Evolutionary conservation across 2,797 vertebrate species (phyloP).

Genomic region (Okamejei kenojei): DNA sequence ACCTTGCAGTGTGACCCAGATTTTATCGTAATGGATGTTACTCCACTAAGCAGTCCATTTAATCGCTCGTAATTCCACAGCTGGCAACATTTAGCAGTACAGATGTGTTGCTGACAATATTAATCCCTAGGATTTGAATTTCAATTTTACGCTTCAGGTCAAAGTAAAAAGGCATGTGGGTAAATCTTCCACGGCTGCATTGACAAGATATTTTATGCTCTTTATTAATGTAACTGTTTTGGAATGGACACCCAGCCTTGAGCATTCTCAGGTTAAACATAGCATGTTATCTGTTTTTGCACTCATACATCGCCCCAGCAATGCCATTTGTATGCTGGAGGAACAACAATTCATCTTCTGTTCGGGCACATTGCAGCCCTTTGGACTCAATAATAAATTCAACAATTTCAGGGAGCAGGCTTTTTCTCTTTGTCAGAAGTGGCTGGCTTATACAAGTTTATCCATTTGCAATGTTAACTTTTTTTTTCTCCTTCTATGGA

Average conservation of each 20-base stretch:
- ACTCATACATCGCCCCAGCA: too few species aligned
- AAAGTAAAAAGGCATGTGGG: not conserved
- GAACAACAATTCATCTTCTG: too few species aligned
- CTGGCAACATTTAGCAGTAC: slow-evolving; percentile 1
- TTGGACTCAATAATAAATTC: too few species aligned
- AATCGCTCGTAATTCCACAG: not conserved
- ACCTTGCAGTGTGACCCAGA: not conserved
- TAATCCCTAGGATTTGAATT: not conserved
- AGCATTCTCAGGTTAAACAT: not conserved
- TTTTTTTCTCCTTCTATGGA: too few species aligned
- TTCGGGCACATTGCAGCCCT: too few species aligned
- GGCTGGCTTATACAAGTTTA: too few species aligned
- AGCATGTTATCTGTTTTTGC: not conserved
- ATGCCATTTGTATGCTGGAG: too few species aligned
- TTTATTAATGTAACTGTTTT: not conserved
- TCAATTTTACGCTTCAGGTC: not conserved
- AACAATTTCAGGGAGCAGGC: too few species aligned
- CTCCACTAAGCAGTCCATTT: not conserved
- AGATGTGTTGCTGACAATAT: not conserved
- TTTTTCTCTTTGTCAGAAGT: too few species aligned
- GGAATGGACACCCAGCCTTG: not conserved
- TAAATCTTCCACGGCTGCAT: not conserved
- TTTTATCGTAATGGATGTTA: not conserved
- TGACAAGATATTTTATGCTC: not conserved
- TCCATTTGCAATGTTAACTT: too few species aligned